Percentiles rank a stretch among this genome's conserved stretches.
Evolutionary conservation across 2,113 vertebrate genomes (phyloP).

Genomic region (Chitala chitala): DNA sequence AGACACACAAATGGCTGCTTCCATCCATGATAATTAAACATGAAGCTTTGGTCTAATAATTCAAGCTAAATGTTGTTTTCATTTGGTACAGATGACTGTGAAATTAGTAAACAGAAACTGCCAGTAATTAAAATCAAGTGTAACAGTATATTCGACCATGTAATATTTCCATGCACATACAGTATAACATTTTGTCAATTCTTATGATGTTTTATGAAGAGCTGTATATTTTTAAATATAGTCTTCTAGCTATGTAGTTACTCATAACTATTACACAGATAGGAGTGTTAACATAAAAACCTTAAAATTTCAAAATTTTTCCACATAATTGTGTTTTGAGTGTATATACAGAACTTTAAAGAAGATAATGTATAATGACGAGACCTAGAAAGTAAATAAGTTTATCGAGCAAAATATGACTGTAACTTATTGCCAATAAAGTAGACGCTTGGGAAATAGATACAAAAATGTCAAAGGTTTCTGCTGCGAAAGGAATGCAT

Average conservation of each 20-base stretch:
- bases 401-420: no score
- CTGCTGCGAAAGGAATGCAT: no score
- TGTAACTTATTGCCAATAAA: no score
- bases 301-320: no score
- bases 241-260: no score
- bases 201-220: background rate
- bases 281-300: no score
- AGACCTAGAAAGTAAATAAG: no score
- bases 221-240: background rate
- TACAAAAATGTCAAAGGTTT: background rate
- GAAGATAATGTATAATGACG: no score
- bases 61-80: constrained; percentile 14
- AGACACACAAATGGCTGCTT: background rate
- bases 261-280: no score
- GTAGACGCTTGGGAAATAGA: no score
- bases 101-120: background rate
- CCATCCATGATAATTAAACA: background rate
- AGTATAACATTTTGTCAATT: background rate
- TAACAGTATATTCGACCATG: background rate
- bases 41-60: background rate
- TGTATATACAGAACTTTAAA: no score
- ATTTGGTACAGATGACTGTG: background rate
- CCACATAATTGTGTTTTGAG: no score
- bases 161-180: background rate
- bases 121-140: background rate